Base-by-base conservation (phyloP, 2,888 invertebrate species). In the Gari tellinella region DNA sequence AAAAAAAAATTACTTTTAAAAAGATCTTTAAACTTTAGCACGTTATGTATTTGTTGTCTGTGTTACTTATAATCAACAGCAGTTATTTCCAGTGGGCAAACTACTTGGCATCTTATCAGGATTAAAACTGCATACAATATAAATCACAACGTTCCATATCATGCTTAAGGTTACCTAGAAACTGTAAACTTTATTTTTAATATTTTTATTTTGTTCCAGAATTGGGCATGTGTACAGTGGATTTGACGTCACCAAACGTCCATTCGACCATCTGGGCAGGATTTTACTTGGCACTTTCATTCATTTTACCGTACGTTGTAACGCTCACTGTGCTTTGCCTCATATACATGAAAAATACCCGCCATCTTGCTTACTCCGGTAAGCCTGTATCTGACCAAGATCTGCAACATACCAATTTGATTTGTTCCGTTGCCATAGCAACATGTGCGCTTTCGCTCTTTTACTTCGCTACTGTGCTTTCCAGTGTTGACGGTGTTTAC, bases 201-300 rank as follows among this genome's bases (percentile, higher is more conserved):
- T 55, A 5, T 12, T 19, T 40, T 51, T 56, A 25, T 43, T n/a
- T 31, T 10, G 31, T 77, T 82, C 26, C 77, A 82, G 82, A 68
- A 5, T 26, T 80, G 21, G 82, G 82, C 3, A 23, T 75, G 10
- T 82, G 82, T 31, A 60, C 67, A 12, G 68, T 73, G 1, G 80
- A 82, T 56, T 46, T 75, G 37, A 77, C 77, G 2, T 72, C 80
- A 15, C 69, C 75, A n/a, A 75, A 72, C 56, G 66, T 67, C n/a
- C 74, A 82, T 19, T 65, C 77, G 14, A 58, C 64, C 19, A 61
- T 80, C 1, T 82, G 82, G 82, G 69, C 70, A 0, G 72, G 72
- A 1, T 77, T 75, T 52, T 72, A 72, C 17, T 38, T 72, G 12
- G 31, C 31, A 31, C 5, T 31, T 31, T 31, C 31, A 10, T 31